Percentiles rank a stretch among this genome's conserved stretches.
Evolutionary conservation across 2,113 vertebrate genomes (phyloP).

Genomic region (Macquaria ambigua): DNA sequence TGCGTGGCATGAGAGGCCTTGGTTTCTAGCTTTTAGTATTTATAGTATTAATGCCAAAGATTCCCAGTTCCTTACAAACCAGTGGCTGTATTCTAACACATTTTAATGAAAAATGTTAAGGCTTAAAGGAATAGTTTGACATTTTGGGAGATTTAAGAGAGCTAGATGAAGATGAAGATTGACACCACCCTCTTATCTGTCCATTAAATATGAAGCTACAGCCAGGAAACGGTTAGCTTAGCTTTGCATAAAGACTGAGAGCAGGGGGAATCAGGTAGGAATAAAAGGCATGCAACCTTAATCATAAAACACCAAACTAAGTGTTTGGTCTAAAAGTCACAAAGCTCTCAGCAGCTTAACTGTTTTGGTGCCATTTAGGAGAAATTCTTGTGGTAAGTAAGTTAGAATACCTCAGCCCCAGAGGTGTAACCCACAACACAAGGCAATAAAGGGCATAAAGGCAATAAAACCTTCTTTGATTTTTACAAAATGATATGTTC

Average conservation of each 20-base stretch:
- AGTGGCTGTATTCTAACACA: neutral
- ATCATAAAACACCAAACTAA: neutral
- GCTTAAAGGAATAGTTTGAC: neutral
- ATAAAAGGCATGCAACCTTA: neutral
- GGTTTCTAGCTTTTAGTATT: slow-evolving; percentile 22
- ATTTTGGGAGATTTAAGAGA: neutral
- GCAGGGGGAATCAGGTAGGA: no score
- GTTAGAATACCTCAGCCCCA: neutral
- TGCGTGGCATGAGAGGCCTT: neutral
- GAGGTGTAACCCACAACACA: neutral
- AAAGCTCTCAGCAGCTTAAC: neutral
- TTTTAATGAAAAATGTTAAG: neutral
- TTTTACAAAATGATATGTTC: no score
- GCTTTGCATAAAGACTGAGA: no score
- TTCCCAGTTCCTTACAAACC: neutral
- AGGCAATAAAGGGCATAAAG: neutral
- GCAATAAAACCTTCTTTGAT: neutral
- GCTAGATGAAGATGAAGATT: neutral
- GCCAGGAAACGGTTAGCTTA: neutral
- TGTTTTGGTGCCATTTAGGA: neutral
- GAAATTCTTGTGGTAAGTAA: neutral
- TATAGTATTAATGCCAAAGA: neutral
- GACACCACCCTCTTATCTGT: neutral
- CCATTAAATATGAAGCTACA: neutral
- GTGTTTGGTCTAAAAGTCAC: neutral